These are phyloP conservation scores for Trematomus bernacchii DNA, from an alignment of 2,797 vertebrate genomes.

Conservation along the genomic window DNA sequence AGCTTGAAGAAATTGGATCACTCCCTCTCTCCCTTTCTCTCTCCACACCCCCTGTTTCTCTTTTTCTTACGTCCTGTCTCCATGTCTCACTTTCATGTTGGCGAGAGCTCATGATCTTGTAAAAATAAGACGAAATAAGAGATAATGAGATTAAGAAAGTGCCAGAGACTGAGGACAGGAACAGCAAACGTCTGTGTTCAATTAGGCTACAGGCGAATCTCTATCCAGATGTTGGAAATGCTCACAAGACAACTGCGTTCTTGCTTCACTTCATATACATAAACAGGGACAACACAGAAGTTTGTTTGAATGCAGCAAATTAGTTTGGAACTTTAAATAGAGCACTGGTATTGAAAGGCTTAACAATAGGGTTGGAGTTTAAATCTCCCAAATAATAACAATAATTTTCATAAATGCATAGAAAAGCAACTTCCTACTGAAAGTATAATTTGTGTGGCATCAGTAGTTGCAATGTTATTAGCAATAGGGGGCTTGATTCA, in stretches of 20 bases:
- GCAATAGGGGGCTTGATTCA: constrained; percentile 16
- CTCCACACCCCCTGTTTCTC: constrained; percentile 5
- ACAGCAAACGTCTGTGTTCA: constrained; percentile 19
- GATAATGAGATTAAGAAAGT: constrained; percentile 27
- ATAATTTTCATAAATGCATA: neutral
- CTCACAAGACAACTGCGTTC: neutral
- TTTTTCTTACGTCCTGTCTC: constrained; percentile 35
- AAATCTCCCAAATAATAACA: neutral
- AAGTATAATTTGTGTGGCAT: constrained; percentile 12
- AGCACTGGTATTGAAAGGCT: neutral
- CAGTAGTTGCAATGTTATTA: constrained; percentile 28
- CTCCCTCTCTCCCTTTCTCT: constrained; percentile 32
- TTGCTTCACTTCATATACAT: neutral
- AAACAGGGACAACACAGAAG: neutral
- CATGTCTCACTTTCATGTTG: constrained; percentile 31
- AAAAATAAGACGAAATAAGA: constrained; percentile 39
- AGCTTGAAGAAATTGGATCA: constrained; percentile 79
- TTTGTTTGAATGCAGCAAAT: neutral
- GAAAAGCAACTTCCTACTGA: constrained; percentile 17
- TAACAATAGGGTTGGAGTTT: neutral
- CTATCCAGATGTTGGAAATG: constrained; percentile 12
- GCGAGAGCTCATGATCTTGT: constrained; percentile 24
- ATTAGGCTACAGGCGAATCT: constrained; percentile 15
- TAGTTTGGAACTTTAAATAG: constrained; percentile 3
- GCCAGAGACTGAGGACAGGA: constrained; percentile 16